A percentile compares a stretch with the other conserved stretches of the same genome.
These are phyloP conservation scores for Pachymerium ferrugineum DNA, from an alignment of 2,888 invertebrate genomes.

Conservation along the genomic window DNA sequence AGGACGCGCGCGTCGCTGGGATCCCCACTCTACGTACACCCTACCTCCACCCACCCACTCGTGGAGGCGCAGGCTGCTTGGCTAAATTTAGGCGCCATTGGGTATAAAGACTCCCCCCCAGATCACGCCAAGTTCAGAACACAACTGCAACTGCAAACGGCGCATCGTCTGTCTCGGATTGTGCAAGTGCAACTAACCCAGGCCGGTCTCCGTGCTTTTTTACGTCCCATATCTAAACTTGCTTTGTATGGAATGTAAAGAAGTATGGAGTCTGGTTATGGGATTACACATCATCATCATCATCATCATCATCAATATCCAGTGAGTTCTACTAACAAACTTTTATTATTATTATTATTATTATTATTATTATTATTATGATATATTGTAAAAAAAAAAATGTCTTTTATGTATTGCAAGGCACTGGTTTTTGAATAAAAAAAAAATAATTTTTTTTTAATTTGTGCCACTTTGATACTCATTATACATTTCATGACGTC, in stretches of 20 bases:
- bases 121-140: background rate
- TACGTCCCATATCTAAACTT: constrained; percentile 77
- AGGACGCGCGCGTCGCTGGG: background rate
- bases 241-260: constrained; percentile 92
- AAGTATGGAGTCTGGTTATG: constrained; percentile 64
- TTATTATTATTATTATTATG: background rate
- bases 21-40: background rate
- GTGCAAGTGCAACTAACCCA: constrained; percentile 56
- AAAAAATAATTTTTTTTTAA: background rate
- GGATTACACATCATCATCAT: background rate
- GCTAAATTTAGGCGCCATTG: background rate
- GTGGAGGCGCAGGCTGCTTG: background rate
- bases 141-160: background rate
- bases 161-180: constrained; percentile 73
- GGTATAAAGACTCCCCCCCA: background rate
- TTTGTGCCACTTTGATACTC: background rate
- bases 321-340: background rate
- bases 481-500: background rate
- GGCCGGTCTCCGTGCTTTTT: constrained; percentile 86
- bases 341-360: background rate
- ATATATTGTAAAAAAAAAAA: background rate
- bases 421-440: background rate
- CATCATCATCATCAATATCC: background rate
- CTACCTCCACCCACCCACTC: too few species aligned
- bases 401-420: too few species aligned